Base-by-base conservation (phyloP, 2,888 invertebrate genomes). In the Rhamphomyia laevipes region DNA sequence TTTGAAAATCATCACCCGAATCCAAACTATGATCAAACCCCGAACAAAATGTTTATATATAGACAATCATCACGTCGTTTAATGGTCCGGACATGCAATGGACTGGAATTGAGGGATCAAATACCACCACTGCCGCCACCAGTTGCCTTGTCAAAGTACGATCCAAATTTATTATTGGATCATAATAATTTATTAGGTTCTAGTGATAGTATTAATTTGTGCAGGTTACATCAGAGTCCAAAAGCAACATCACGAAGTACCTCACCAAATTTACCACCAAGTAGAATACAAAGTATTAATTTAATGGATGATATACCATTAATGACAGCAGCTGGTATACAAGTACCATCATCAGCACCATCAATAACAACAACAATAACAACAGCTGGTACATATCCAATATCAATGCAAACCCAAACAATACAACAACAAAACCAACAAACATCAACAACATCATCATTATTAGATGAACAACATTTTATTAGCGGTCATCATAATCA, bases 61-160 rank as follows among this genome's bases (percentile, higher is more conserved):
- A 68, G 70, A 54, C 69, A 70, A 61, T 67, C 67, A 54, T 69
- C 69, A 50, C 77, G 78, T 54, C 77, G 83, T 54, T 78, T 85
- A 51, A 80, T 85, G 79, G 81, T 86, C 52, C 75, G 84, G 62
- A 85, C 85, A 48, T 85, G 85, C 66, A 85, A 85, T 64, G 85
- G 86, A 51, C 74, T 84, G 55, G 85, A 86, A 68, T 72, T 85
- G 57, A 74, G 84, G 61, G 82, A 83, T 67, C 71, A 70, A 66
- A 71, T 71, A 66, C 71, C 71, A 65, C 71, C 74, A 64, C 71
- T 74, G 62, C 77, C 75, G 60, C 77, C 75, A 58, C 77, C 76
- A 52, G 73, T 73, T 57, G 73, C 74, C 52, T 66, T 71, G 49
- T 68, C 73, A 51, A 72, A 73, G 64, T 68, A 71, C 44, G 63